Evolutionary conservation across 2,797 vertebrate species (phyloP).

Genomic region (Lacerta agilis): DNA sequence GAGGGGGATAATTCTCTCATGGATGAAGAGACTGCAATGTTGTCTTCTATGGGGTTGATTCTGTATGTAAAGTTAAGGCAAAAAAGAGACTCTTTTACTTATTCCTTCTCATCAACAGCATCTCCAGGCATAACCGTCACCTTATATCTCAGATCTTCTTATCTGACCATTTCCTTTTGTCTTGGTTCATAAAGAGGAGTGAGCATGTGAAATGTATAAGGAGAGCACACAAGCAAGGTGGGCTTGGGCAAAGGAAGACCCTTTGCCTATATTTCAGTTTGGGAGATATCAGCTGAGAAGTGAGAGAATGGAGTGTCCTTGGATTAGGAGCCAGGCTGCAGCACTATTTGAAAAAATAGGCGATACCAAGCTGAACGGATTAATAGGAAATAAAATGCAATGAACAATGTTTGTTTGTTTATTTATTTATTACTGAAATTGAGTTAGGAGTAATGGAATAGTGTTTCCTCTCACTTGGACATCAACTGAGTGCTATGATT

Average conservation of each 20-base stretch:
- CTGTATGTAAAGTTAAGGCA: neutral
- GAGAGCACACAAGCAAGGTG: no score
- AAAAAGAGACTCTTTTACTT: neutral
- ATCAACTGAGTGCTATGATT: conserved; percentile 32
- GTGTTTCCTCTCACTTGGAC: neutral
- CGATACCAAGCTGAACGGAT: conserved; percentile 30
- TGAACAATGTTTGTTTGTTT: neutral
- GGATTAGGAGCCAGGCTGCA: neutral
- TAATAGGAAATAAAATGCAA: conserved; percentile 57
- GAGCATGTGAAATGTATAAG: neutral
- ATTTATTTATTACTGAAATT: conserved; percentile 35
- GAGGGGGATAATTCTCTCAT: neutral
- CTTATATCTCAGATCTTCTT: neutral
- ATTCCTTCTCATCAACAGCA: neutral
- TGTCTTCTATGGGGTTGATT: neutral
- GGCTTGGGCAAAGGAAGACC: no score
- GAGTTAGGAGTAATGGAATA: conserved; percentile 43
- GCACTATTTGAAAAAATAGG: no score
- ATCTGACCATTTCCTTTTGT: neutral
- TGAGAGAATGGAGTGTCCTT: neutral
- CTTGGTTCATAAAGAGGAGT: neutral
- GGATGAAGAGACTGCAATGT: neutral
- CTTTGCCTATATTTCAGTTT: neutral
- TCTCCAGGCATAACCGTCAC: neutral
- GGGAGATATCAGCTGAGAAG: neutral